phyloP scores from a whole-genome alignment of 30 jellyfish, hydroid and myxozoan genomes.

The Cassiopea andromeda region DNA sequence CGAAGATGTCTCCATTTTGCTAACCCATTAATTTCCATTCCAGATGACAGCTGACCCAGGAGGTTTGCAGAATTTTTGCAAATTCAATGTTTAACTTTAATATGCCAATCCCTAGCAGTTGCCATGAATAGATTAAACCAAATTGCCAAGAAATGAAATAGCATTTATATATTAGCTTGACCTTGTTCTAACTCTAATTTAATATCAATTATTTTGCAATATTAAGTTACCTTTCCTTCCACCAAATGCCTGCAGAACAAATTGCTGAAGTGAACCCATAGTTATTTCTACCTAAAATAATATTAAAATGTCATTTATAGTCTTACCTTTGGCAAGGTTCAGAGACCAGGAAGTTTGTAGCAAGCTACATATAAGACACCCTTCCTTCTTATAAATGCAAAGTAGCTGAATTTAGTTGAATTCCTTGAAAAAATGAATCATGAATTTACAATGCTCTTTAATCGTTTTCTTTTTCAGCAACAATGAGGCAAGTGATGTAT shows the following conservation, averaged over 20 bases:
- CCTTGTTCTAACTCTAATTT: background rate
- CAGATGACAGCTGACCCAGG: slow-evolving; percentile 99
- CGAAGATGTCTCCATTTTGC: no score
- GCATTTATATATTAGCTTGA: background rate
- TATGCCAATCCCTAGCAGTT: no score
- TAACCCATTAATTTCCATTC: background rate
- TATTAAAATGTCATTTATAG: no score
- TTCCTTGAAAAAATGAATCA: no score
- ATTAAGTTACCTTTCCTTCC: background rate
- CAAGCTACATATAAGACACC: no score
- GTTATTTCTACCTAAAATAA: no score
- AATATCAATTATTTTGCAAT: background rate
- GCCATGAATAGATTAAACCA: no score
- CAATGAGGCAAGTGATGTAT: slow-evolving; percentile 83
- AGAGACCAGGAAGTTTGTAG: background rate
- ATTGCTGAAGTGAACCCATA: background rate
- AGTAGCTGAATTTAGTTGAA: no score
- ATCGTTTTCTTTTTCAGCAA: slow-evolving; percentile 57
- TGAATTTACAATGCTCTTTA: background rate
- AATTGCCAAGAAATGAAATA: no score
- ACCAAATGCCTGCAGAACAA: background rate
- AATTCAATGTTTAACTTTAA: no score
- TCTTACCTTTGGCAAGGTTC: background rate
- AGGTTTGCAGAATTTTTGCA: slow-evolving; percentile 36
- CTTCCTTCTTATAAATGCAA: no score